Conservation (phyloP, 2,888 invertebrate species). For the Oligia fasciuncula region DNA sequence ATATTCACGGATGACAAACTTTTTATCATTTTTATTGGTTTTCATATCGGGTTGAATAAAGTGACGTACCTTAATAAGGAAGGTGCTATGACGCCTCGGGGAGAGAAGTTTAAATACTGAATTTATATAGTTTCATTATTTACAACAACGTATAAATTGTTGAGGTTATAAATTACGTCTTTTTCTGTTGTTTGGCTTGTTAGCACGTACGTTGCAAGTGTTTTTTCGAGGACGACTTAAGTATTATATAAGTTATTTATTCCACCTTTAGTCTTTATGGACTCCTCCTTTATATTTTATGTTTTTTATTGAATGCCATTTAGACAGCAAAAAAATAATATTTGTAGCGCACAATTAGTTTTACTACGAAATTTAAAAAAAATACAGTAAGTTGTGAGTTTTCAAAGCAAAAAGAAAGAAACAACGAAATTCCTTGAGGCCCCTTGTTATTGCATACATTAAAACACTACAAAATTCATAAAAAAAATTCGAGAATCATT, state of each 20-base stretch:
- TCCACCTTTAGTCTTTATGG: not conserved
- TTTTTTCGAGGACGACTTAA: not conserved
- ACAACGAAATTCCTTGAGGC: not conserved
- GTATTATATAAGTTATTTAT: not conserved
- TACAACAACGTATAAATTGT: slow-evolving; percentile 34
- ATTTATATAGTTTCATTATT: slow-evolving; percentile 59
- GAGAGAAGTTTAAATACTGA: slow-evolving; percentile 49
- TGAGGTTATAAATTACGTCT: slow-evolving; percentile 33
- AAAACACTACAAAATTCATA: not conserved
- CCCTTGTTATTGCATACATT: too few species aligned
- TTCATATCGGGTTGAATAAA: slow-evolving; percentile 47
- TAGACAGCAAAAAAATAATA: not conserved
- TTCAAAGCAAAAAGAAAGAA: not conserved
- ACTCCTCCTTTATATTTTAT: not conserved
- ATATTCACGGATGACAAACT: slow-evolving; percentile 39
- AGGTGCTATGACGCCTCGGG: slow-evolving; percentile 38
- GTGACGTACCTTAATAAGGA: slow-evolving; percentile 47
- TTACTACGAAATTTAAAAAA: not conserved
- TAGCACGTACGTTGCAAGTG: slow-evolving; percentile 24
- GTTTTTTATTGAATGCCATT: too few species aligned
- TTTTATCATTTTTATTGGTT: slow-evolving; percentile 57
- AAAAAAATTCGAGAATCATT: not conserved
- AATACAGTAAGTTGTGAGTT: not conserved
- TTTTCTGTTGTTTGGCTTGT: slow-evolving; percentile 47
- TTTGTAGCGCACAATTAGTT: not conserved